phyloP scores from a whole-genome alignment of 2,888 invertebrate genomes.

The Tachystola acroxantha region DNA sequence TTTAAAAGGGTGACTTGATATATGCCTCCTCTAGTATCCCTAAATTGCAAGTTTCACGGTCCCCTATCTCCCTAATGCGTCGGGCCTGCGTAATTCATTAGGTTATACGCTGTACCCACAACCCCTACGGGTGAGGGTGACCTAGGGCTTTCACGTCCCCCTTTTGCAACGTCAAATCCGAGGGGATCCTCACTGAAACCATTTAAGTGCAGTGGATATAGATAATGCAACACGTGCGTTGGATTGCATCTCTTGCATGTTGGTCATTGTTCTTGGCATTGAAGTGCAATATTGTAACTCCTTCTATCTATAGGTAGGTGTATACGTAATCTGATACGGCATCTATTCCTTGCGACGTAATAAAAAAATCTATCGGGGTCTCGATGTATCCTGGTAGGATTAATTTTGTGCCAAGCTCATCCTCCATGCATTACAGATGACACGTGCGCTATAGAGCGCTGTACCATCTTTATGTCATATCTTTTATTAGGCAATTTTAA shows the following conservation, averaged over 20 bases:
- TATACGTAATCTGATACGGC: too few relatives aligned
- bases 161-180: conserved; percentile 23
- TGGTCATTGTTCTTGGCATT: too few relatives aligned
- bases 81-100: conserved; percentile 35
- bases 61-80: conserved; percentile 1
- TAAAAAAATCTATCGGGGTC: too few relatives aligned
- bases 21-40: conserved; percentile 25
- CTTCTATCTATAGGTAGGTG: too few relatives aligned
- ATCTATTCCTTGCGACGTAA: too few relatives aligned
- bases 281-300: too few relatives aligned
- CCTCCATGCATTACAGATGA: too few relatives aligned
- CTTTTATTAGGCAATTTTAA: too few relatives aligned
- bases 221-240: conserved; percentile 28
- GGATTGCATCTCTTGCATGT: background rate
- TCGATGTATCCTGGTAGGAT: too few relatives aligned
- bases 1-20: conserved; percentile 31
- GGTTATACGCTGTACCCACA: conserved; percentile 31
- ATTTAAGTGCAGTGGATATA: conserved; percentile 36
- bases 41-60: conserved; percentile 27
- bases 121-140: conserved; percentile 24
- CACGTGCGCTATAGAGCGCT: too few relatives aligned
- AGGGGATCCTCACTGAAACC: conserved; percentile 37
- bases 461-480: too few relatives aligned
- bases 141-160: conserved; percentile 34
- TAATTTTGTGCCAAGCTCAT: too few relatives aligned